Percentiles rank a stretch among this genome's conserved stretches.
These are phyloP conservation scores for Copidosoma aretas DNA, from an alignment of 2,888 invertebrate genomes.

Conservation along the genomic window DNA sequence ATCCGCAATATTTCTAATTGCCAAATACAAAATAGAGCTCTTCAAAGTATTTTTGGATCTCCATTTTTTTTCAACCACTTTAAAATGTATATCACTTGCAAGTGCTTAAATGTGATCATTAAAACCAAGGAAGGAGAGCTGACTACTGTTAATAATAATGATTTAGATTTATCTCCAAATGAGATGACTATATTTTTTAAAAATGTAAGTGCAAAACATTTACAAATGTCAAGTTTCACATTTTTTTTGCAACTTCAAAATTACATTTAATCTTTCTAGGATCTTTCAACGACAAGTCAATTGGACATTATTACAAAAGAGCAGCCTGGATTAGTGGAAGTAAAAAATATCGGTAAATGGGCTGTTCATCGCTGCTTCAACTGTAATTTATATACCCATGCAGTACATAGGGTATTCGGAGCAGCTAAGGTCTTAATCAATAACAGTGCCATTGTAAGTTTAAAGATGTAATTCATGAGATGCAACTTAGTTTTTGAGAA, in stretches of 20 bases:
- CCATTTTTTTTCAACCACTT: neutral
- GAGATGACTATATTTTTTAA: constrained; percentile 73
- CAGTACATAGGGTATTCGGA: constrained; percentile 67
- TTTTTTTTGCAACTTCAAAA: neutral
- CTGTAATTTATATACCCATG: constrained; percentile 71
- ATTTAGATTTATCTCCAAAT: constrained; percentile 66
- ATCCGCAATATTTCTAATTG: constrained; percentile 10
- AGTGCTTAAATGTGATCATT: constrained; percentile 77
- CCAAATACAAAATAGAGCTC: constrained; percentile 12
- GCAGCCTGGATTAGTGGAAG: constrained; percentile 68
- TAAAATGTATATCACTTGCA: constrained; percentile 68
- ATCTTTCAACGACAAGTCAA: constrained; percentile 65
- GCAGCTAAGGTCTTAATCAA: constrained; percentile 66
- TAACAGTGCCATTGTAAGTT: constrained; percentile 68
- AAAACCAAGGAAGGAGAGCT: constrained; percentile 69
- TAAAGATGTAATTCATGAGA: neutral
- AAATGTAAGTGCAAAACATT: constrained; percentile 65
- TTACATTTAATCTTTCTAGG: constrained; percentile 55
- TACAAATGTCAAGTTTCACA: neutral
- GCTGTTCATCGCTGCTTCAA: constrained; percentile 70
- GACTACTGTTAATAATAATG: constrained; percentile 66
- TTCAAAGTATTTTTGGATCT: constrained; percentile 23
- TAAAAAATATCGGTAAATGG: constrained; percentile 69
- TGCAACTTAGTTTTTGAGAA: neutral
- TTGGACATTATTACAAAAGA: constrained; percentile 66